phyloP scores from a whole-genome alignment of 2,797 vertebrate genomes.

The Tangara arthus region DNA sequence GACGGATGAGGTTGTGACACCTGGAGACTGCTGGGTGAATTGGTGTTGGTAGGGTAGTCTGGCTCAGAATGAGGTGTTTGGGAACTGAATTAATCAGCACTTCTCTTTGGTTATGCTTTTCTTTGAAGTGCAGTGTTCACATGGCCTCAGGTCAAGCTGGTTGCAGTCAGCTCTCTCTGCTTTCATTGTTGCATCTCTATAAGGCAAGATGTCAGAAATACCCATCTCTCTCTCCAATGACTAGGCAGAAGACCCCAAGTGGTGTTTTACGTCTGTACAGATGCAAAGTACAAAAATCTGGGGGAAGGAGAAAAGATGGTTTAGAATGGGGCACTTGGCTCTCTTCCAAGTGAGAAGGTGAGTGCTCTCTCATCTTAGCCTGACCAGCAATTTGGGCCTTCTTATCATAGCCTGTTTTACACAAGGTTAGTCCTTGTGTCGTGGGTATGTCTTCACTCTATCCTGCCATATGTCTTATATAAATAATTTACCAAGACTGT shows the following conservation, averaged over 20 bases:
- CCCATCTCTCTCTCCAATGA: neutral
- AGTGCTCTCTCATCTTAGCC: neutral
- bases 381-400: neutral
- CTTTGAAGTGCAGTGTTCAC: neutral
- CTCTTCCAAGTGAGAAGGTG: neutral
- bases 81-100: neutral
- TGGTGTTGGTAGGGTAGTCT: neutral
- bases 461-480: neutral
- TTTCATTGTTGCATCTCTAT: neutral
- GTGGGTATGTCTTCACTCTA: neutral
- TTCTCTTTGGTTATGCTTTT: neutral
- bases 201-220: neutral
- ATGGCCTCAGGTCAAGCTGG: neutral
- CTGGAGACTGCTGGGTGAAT: neutral
- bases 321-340: neutral
- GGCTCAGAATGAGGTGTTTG: neutral
- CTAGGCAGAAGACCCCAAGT: neutral
- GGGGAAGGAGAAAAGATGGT: neutral
- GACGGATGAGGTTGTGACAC: neutral
- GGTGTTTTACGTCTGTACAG: neutral
- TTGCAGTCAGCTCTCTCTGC: neutral
- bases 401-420: neutral
- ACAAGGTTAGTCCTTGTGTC: neutral
- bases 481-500: neutral
- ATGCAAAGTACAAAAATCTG: neutral